phyloP scores from a whole-genome alignment of 2,797 vertebrate genomes.

The Toxotes lorentzi region DNA sequence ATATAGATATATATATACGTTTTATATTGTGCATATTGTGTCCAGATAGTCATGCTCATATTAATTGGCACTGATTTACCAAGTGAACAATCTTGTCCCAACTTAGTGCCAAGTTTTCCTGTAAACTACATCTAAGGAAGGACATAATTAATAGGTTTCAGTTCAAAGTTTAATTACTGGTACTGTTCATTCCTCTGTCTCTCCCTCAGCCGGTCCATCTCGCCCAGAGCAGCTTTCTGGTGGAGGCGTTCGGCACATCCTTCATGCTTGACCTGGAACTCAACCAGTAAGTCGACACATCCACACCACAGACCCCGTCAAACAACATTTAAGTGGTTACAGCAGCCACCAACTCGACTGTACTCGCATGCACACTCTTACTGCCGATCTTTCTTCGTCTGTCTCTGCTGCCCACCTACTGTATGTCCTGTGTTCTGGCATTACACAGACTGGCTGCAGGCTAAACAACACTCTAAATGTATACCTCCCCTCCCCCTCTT shows the following conservation, averaged over 20 bases:
- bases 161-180: background rate
- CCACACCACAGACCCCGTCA: conserved; percentile 2
- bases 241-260: conserved; percentile 88
- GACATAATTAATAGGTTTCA: background rate
- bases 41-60: too few species aligned
- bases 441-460: background rate
- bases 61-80: background rate
- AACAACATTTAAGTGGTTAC: background rate
- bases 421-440: conserved; percentile 5
- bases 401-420: conserved; percentile 13
- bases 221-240: conserved; percentile 92
- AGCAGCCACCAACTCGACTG: background rate
- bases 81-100: background rate
- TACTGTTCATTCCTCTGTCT: background rate
- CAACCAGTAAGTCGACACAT: conserved; percentile 91
- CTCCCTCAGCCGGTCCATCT: conserved; percentile 89
- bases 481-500: conserved; percentile 3
- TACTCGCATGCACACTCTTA: conserved; percentile 2
- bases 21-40: too few species aligned
- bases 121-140: background rate
- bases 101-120: background rate
- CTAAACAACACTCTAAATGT: conserved; percentile 5
- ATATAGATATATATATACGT: too few species aligned
- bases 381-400: background rate
- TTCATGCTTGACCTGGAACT: conserved; percentile 94